Base-by-base conservation (phyloP, 2,888 invertebrate genomes). In the Leptopilina drosophilae region DNA sequence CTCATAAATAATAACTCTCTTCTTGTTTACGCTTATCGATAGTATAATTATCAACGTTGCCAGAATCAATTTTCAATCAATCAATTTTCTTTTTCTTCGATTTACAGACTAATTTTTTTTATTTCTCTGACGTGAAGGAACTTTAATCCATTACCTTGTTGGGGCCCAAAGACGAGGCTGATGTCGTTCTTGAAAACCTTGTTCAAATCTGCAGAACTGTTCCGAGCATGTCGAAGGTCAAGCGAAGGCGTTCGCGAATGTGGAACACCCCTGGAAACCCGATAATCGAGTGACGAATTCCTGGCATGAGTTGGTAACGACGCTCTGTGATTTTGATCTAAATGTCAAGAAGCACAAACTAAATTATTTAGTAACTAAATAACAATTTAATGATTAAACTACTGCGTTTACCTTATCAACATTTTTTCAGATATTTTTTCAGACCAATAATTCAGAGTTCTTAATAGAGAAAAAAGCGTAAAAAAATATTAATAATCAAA, bases 191-290 rank as follows among this genome's bases (percentile, higher is more conserved):
- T 93, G 81, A 95, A 94, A 20, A 94, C 91, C 89, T 95, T 96
- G 90, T 95, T 96, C 65, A 96, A 92, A 91, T 96, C 96, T 5
- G 95, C 96, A 0, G 95, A 96, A 15, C 95, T 96, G 88, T 95
- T 96, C 81, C 96, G 93, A 1, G 94, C 94, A 89, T 96, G 96
- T 81, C 96, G 93, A 81, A 96, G 92, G 89, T 96, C 98, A 84
- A 97, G 92, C 2, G 97, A 97, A 53, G 97, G 96, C 81, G 97
- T 95, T 83, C 97, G 94, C 1, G 97, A 97, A 90, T 97, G 97
- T 5, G 93, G 92, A 67, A 93, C 87, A 5, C 93, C 93, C 79
- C 93, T 86, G 78, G 91, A 94, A 62, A 92, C 88, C 77, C 97
- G 93, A 81, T 97, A 93, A 90, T 97, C 97, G 89, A 96, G 93